Evolutionary conservation across 2,888 invertebrate genomes (phyloP), one percentile per base, ranked within the genome.

Genomic region (Phlogophora meticulosa): DNA sequence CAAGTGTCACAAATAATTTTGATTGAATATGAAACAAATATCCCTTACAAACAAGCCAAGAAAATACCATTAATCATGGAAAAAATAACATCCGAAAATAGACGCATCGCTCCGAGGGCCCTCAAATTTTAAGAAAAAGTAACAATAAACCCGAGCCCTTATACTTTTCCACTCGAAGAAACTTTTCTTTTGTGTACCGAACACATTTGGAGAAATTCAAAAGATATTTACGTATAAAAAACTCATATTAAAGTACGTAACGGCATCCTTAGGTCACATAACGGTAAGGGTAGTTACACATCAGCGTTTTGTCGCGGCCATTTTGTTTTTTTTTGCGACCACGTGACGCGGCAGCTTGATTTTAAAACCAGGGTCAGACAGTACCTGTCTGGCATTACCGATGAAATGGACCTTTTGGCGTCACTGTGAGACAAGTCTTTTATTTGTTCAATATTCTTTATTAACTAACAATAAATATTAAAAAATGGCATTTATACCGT

Each of bases 161-260:
- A 80, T 74, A 76, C 81, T 78, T 77, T 83, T 81, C 80, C 84
- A 65, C 82, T 72, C 58, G 58, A 28, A 28, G 22, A 56, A 79
- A 83, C 77, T 82, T 82, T 78, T 63, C 79, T 72, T 83, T 83
- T 82, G 81, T 82, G 43, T 62, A 56, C 43, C 43, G 75, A 74
- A 81, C 79, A 75, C 76, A 80, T 81, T 76, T 73, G 76, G 69
- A 72, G 57, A 67, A 75, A 80, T 68, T 78, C 82, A 80, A 83
- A 83, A 83, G 80, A 82, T 81, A 76, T 82, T 82, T 82, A 68
- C 79, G 84, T 74, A 80, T 71, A 83, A 83, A 82, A 82, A 83
- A 79, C 79, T 83, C 81, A 79, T 83, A 83, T 82, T 76, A 72
- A 78, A 76, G 76, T 72, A 75, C 59, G 72, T 61, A 53, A 72